phyloP scores from a whole-genome alignment of 2,888 invertebrate species.

The Drosophila demipolita region DNA sequence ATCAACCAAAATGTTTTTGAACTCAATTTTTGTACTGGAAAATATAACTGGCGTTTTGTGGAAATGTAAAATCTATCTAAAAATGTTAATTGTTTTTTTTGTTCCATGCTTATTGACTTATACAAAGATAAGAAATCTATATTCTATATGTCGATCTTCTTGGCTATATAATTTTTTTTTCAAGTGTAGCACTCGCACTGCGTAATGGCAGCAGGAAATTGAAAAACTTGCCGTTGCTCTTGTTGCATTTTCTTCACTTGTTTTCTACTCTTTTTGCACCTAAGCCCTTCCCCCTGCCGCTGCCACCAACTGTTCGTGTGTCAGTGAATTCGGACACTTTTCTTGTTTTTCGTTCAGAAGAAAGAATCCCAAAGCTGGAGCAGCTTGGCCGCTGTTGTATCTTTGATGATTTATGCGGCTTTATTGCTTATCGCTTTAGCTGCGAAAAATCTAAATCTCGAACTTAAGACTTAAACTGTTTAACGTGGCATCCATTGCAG shows the following conservation, averaged over 20 bases:
- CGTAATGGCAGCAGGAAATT: constrained; percentile 78
- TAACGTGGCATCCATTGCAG: constrained; percentile 20
- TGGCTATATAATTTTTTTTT: neutral
- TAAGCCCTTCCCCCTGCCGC: constrained; percentile 15
- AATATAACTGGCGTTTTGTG: no score
- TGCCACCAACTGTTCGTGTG: constrained; percentile 25
- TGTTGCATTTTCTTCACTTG: constrained; percentile 28
- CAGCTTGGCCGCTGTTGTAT: neutral
- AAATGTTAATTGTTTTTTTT: no score
- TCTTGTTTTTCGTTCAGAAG: constrained; percentile 32
- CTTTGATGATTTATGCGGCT: constrained; percentile 61
- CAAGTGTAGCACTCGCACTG: constrained; percentile 17
- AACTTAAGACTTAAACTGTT: constrained; percentile 15
- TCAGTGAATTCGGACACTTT: constrained; percentile 66
- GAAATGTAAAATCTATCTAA: no score
- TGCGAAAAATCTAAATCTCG: constrained; percentile 12
- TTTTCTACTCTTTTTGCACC: constrained; percentile 4
- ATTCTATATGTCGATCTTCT: neutral
- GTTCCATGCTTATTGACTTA: neutral
- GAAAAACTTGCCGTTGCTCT: constrained; percentile 66
- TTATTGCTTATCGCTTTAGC: constrained; percentile 40
- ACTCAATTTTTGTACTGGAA: no score
- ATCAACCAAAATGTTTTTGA: no score
- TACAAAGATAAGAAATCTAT: neutral
- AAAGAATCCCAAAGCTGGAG: neutral